Evolutionary conservation across 2,113 vertebrate genomes (phyloP), one percentile per base, ranked within the genome.

Genomic region (Strix aluco): DNA sequence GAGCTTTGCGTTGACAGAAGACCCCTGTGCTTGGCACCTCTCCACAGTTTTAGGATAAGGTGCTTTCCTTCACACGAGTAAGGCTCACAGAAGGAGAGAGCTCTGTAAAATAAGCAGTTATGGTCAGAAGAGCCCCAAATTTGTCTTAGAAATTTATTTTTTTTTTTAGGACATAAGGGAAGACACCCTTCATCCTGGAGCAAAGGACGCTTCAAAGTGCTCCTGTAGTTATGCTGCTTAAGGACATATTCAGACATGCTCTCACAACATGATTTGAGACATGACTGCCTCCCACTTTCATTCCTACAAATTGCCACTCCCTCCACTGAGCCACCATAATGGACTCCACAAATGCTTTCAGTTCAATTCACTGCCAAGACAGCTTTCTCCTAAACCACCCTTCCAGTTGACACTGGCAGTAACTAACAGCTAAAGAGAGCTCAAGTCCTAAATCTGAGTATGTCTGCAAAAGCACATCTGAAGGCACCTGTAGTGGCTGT

Each of bases 251-350:
- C 83, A 89, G 93, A 96, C 91, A 97, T 0, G 84, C 73, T 96
- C 77, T 81, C 19, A 27, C 40, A 94, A 66, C 55, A 70, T 1
- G 6, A 65, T 54, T 12, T 81, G 88, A 97, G 89, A 88, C 16
- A 0, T 14, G 52, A 94, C 42, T 89, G 89, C 95, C 93, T 96
- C 95, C 94, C 93, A 96, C 93, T 91, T 92, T 95, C 91, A 95
- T 95, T 96, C 93, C 92, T 94, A 14, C 2, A 55, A 81, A 55
- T 71, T 95, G 94, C 86, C 86, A 91, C 95, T 94, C 94, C 95
- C 84, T 95, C 73, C 44, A 75, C 55, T 0, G 0, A 95, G 83
- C 77, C 83, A 91, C 69, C 1, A 0, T 74, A 87, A 91, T 20
- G 81, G 83, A 81, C 92, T 73, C 58, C 32, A 66, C 0, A 0